Evolutionary conservation across 2,797 vertebrate genomes (phyloP).

Genomic region (Clarias laeviceps): DNA sequence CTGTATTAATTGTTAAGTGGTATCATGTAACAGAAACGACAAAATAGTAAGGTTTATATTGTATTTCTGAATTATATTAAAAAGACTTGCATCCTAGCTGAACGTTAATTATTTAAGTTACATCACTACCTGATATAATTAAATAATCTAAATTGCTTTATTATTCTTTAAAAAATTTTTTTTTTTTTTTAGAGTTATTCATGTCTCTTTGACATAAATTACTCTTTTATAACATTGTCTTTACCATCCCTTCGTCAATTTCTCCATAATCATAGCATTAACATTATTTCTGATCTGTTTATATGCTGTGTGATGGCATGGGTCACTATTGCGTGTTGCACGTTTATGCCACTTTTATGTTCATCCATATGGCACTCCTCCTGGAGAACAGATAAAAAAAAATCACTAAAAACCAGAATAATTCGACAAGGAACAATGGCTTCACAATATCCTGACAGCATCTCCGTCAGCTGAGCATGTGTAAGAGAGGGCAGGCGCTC

Average conservation of each 20-base stretch:
- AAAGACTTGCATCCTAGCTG: neutral
- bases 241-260: neutral
- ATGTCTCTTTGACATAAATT: neutral
- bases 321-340: neutral
- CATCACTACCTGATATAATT: no score
- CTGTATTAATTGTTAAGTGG: neutral
- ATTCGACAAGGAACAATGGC: constrained; percentile 4
- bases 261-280: neutral
- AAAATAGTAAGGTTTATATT: no score
- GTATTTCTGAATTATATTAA: neutral
- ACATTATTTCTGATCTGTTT: neutral
- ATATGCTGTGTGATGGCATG: neutral
- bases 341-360: no score
- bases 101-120: neutral
- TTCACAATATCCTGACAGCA: constrained; percentile 11
- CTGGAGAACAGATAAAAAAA: neutral
- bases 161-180: neutral
- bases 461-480: constrained; percentile 46
- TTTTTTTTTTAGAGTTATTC: neutral
- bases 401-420: neutral
- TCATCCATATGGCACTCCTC: no score
- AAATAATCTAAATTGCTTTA: neutral
- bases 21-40: neutral
- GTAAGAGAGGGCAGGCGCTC: constrained; percentile 40
- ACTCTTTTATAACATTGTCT: neutral